Evolutionary conservation across 2,888 invertebrate species (phyloP).

Genomic region (Tetragnatha montana): DNA sequence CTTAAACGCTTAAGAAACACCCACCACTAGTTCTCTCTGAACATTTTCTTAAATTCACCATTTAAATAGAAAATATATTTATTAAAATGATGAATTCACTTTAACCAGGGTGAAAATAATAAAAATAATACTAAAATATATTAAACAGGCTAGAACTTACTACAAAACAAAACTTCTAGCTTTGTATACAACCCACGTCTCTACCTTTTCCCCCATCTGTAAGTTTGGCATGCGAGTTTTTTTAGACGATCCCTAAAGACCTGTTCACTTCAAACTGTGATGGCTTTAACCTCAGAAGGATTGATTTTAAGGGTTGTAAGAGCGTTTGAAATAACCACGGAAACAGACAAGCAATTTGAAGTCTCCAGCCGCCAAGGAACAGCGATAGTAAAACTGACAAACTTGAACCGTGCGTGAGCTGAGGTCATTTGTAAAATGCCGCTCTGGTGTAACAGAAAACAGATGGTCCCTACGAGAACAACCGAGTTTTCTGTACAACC

Average conservation of each 20-base stretch:
- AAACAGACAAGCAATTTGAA: constrained; percentile 30
- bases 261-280: background rate
- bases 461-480: constrained; percentile 22
- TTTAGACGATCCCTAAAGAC: background rate
- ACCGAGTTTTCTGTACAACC: too few species aligned
- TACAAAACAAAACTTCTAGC: background rate
- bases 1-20: too few species aligned
- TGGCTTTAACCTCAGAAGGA: background rate
- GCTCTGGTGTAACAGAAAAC: constrained; percentile 23
- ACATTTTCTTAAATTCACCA: too few species aligned
- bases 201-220: background rate
- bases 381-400: constrained; percentile 24
- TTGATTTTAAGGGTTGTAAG: background rate
- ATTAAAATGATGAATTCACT: too few species aligned
- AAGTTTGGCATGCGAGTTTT: background rate
- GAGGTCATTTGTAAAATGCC: constrained; percentile 39
- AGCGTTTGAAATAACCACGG: background rate
- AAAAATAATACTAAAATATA: too few species aligned
- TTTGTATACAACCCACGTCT: background rate
- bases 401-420: constrained; percentile 16
- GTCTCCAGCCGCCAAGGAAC: constrained; percentile 19
- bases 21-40: too few species aligned
- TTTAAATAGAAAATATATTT: too few species aligned
- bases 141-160: too few species aligned
- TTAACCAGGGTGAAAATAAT: too few species aligned